Evolutionary conservation across 2,797 vertebrate genomes (phyloP).

Genomic region (Gobionotothen gibberifrons): DNA sequence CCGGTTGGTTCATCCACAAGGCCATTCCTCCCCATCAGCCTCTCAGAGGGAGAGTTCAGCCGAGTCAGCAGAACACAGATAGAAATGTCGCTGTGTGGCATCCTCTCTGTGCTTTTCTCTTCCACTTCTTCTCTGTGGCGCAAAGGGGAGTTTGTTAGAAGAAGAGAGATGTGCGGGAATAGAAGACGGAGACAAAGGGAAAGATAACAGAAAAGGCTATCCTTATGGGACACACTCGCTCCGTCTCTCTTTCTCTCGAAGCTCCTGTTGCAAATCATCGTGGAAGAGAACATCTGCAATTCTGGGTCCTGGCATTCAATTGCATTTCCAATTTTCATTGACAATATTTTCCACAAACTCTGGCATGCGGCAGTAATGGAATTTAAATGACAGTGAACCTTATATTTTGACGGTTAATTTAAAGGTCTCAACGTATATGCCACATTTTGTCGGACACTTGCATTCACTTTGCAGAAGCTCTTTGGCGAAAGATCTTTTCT

Average conservation of each 20-base stretch:
- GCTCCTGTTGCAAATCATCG: conserved; percentile 49
- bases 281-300: conserved; percentile 30
- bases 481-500: conserved; percentile 27
- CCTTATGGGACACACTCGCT: conserved; percentile 29
- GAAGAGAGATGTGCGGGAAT: conserved; percentile 18
- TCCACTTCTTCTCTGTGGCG: conserved; percentile 45
- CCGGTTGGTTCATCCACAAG: conserved; percentile 70
- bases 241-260: conserved; percentile 26
- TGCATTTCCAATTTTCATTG: conserved; percentile 49
- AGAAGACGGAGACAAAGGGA: conserved; percentile 39
- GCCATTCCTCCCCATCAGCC: conserved; percentile 85
- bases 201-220: conserved; percentile 32
- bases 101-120: conserved; percentile 55
- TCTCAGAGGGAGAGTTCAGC: conserved; percentile 81
- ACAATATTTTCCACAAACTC: conserved; percentile 47
- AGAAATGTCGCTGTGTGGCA: conserved; percentile 76
- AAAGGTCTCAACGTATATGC: conserved; percentile 24
- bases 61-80: conserved; percentile 81
- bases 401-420: conserved; percentile 36
- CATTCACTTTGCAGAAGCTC: conserved; percentile 31
- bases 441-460: conserved; percentile 20
- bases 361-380: conserved; percentile 39
- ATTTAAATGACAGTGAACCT: conserved; percentile 43
- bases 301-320: conserved; percentile 36
- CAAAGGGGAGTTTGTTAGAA: conserved; percentile 37